phyloP scores from a whole-genome alignment of 2,888 invertebrate genomes.

The Allolobophora icterica region DNA sequence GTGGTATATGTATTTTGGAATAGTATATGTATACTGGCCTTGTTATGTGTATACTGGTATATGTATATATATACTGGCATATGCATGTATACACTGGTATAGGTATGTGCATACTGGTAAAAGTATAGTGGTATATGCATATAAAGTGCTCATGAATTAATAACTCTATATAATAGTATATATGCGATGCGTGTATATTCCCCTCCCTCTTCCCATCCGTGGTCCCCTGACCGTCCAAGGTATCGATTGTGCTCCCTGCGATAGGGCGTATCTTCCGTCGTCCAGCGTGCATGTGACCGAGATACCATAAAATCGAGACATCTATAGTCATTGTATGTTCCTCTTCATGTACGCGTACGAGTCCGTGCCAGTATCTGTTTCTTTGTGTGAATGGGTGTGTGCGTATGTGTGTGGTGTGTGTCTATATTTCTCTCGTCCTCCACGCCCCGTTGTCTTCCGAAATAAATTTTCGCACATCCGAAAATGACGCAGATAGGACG shows the following conservation, averaged over 20 bases:
- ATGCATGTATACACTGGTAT: too few species aligned
- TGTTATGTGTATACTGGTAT: neutral
- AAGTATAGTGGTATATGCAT: neutral
- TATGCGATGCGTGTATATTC: too few species aligned
- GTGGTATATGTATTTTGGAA: too few species aligned
- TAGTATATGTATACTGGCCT: neutral
- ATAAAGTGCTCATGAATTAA: neutral
- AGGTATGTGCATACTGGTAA: neutral
- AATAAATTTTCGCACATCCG: neutral
- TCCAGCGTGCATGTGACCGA: neutral
- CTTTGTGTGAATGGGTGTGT: neutral
- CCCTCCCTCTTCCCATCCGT: too few species aligned
- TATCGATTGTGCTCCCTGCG: neutral
- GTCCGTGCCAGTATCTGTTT: neutral
- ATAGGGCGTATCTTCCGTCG: neutral
- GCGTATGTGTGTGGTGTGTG: neutral
- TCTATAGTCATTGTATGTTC: neutral
- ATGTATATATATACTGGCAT: neutral
- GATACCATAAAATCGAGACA: constrained; percentile 11
- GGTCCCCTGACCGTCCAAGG: neutral
- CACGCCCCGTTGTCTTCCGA: neutral
- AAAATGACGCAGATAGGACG: neutral
- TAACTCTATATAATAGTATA: neutral
- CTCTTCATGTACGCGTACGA: neutral
- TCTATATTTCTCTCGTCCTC: too few species aligned